Percentiles rank a stretch among this genome's conserved stretches.
phyloP scores from a whole-genome alignment of 2,797 vertebrate species.

The Lophotriccus pileatus region DNA sequence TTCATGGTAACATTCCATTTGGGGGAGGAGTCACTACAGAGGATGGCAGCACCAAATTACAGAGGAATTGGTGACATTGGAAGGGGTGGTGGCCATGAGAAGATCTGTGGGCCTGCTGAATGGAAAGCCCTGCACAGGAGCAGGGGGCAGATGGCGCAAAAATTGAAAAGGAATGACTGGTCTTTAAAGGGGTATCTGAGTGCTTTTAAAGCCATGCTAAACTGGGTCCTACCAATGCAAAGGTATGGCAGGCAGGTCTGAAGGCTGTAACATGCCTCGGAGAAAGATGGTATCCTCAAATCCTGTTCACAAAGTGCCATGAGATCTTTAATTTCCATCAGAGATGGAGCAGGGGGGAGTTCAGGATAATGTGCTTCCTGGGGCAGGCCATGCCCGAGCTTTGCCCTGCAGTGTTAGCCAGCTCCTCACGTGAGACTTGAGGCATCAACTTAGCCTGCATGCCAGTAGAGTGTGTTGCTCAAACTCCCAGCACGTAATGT shows the following conservation, averaged over 20 bases:
- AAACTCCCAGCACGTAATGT: fast-evolving
- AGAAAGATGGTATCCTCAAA: background rate
- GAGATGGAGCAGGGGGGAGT: background rate
- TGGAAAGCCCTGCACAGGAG: background rate
- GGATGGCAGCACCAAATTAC: background rate
- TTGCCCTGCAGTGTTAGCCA: background rate
- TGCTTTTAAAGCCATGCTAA: background rate
- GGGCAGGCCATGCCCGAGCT: background rate
- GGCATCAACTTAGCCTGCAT: background rate
- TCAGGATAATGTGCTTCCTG: background rate
- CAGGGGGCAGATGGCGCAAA: background rate
- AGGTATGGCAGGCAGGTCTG: background rate
- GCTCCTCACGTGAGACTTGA: background rate
- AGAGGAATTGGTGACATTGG: background rate
- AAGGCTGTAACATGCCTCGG: background rate
- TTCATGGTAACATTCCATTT: background rate
- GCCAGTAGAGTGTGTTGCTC: background rate
- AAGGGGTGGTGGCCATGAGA: background rate
- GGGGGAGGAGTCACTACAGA: background rate
- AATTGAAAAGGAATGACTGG: background rate
- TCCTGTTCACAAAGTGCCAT: conserved; percentile 1
- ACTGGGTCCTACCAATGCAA: background rate
- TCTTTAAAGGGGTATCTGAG: background rate
- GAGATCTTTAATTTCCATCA: conserved; percentile 36
- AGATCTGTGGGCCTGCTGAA: background rate